Evolutionary conservation across 2,113 vertebrate genomes (phyloP).

Genomic region (Vicugna pacos): DNA sequence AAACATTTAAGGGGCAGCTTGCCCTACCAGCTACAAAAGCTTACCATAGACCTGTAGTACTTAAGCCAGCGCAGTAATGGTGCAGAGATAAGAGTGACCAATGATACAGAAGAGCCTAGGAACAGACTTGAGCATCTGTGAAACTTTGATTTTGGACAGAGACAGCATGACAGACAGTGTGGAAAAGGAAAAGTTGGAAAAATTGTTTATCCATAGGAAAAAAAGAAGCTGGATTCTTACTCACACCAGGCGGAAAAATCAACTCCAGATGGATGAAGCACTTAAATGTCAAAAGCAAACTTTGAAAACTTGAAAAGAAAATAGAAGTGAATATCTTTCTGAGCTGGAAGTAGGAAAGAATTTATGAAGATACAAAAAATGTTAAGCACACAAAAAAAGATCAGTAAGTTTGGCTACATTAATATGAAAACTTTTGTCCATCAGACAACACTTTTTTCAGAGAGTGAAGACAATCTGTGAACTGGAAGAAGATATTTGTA

Average conservation of each 20-base stretch:
- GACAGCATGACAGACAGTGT: neutral
- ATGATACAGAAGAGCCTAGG: neutral
- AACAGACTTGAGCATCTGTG: neutral
- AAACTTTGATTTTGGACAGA: conserved; percentile 48
- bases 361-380: conserved; percentile 55
- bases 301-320: conserved; percentile 69
- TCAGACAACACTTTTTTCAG: neutral
- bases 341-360: conserved; percentile 49
- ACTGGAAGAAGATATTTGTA: neutral
- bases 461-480: neutral
- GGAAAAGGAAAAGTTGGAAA: conserved; percentile 63
- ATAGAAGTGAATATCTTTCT: conserved; percentile 53
- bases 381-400: conserved; percentile 33
- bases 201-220: conserved; percentile 60
- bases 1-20: neutral
- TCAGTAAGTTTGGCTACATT: neutral
- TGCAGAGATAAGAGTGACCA: neutral
- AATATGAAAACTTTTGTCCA: conserved; percentile 2
- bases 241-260: conserved; percentile 57
- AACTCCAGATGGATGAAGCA: conserved; percentile 66
- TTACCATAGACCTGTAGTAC: neutral
- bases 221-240: conserved; percentile 62
- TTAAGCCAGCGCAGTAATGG: neutral
- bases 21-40: neutral
- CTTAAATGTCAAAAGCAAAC: conserved; percentile 70